Base-by-base conservation (phyloP, 2,797 vertebrate genomes). In the Galago senegalensis region DNA sequence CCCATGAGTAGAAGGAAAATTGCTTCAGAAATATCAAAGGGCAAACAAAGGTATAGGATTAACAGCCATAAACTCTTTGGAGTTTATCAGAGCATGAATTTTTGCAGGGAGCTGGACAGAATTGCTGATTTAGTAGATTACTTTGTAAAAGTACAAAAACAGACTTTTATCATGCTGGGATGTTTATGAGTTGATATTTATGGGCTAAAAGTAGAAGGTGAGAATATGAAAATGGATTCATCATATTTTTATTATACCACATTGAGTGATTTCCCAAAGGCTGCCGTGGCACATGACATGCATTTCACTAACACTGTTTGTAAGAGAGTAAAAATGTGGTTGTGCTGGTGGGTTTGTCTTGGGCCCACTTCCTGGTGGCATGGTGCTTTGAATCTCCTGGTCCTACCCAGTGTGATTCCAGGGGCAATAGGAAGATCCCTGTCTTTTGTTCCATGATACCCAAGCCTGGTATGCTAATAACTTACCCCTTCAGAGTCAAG, bases 151-250 rank as follows among this genome's bases (percentile, higher is more conserved):
- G 53, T 43, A 96, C 10, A 83, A 79, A 97, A 93, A 31, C n/a
- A 69, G 92, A 65, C 23, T 88, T 70, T 21, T 27, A 75, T 91
- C 34, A 72, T 23, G 5, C 29, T 86, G 63, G 67, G n/a, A 34
- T 96, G 9, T 93, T 92, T 95, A 86, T 31, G 60, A 70, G 86
- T 25, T 94, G 91, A 87, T 92, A 77, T 91, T 92, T 95, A 87
- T 58, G 63, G 7, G 20, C 37, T 63, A 87, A 69, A 94, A 84
- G 79, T 34, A 80, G 79, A 91, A 63, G 49, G 23, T 85, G 75
- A 95, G n/a, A 93, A 87, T 93, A 81, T 92, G n/a, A 93, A 93
- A 87, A 91, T 76, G 20, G 94, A 95, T 96, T 81, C 25, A 34
- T 87, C 81, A 37, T 84, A 80, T 86, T 86, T 18, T 43, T 89